phyloP scores from a whole-genome alignment of 2,113 vertebrate species.

The Chamaea fasciata region DNA sequence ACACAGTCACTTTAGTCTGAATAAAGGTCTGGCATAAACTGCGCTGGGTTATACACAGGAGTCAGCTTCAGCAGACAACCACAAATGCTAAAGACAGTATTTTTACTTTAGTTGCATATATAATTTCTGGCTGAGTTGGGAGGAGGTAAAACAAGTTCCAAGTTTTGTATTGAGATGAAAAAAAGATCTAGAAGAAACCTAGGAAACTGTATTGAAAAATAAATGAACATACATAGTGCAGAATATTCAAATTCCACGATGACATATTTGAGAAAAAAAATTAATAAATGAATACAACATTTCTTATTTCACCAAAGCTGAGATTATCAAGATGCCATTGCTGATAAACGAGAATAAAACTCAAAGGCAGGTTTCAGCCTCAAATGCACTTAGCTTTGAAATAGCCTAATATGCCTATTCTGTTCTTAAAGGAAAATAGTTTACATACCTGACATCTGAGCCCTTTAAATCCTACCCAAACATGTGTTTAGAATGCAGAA shows the following conservation, averaged over 20 bases:
- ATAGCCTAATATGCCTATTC: not conserved
- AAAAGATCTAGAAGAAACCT: not conserved
- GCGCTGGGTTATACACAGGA: not conserved
- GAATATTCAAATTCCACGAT: not conserved
- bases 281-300: not conserved
- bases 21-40: not conserved
- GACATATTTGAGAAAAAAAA: not conserved
- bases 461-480: not conserved
- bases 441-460: slow-evolving; percentile 8
- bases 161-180: not conserved
- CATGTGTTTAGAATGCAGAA: not conserved
- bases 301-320: not conserved
- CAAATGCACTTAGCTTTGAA: not conserved
- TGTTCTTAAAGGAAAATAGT: not conserved
- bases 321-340: not conserved
- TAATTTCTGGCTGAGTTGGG: not conserved
- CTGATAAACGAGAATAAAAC: not conserved
- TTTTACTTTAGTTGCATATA: not conserved
- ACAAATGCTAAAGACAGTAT: not conserved
- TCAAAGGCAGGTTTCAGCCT: not conserved
- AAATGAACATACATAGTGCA: not conserved
- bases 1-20: not conserved
- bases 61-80: not conserved
- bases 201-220: not conserved
- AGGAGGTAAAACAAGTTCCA: not conserved